A percentile compares a stretch with the other conserved stretches of the same genome.
These are phyloP conservation scores for Harpegnathos saltator DNA, from an alignment of 1,140 invertebrate genomes.

Conservation along the genomic window DNA sequence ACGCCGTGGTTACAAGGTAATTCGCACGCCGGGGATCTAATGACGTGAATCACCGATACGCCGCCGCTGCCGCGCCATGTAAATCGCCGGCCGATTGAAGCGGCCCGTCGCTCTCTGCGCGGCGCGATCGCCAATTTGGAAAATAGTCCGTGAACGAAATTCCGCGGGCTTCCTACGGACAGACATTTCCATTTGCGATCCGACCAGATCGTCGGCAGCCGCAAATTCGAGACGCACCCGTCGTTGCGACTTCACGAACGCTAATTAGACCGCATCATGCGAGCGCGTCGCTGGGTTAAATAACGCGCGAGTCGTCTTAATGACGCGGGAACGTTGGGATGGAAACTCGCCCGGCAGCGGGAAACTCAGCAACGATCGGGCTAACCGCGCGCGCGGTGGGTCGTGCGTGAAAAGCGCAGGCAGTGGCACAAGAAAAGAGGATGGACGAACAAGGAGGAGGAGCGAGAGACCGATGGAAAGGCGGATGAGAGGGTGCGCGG, in stretches of 20 bases:
- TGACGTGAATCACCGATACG: slow-evolving; percentile 2
- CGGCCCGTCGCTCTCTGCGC: background rate
- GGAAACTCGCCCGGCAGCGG: slow-evolving; percentile 36
- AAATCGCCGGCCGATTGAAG: slow-evolving; percentile 3
- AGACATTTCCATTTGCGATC: background rate
- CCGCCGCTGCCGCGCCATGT: too few relatives aligned
- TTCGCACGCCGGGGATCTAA: slow-evolving; percentile 16
- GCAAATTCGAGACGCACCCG: background rate
- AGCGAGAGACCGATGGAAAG: background rate
- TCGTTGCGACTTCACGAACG: slow-evolving; percentile 26
- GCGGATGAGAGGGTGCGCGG: too few relatives aligned
- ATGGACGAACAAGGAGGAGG: background rate
- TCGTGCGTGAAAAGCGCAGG: slow-evolving; percentile 17
- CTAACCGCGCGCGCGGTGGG: background rate
- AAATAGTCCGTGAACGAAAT: slow-evolving; percentile 7
- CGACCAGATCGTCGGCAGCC: background rate
- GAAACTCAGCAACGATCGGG: slow-evolving; percentile 40
- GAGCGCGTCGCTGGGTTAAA: slow-evolving; percentile 52
- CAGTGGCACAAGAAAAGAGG: background rate
- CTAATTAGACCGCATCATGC: slow-evolving; percentile 42
- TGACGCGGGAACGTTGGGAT: slow-evolving; percentile 36
- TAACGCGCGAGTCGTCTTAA: slow-evolving; percentile 23
- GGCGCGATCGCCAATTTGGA: background rate
- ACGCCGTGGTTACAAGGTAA: slow-evolving; percentile 8
- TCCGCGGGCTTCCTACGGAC: background rate